Evolutionary conservation across 2,113 vertebrate species (phyloP).

Genomic region (Ictalurus punctatus): DNA sequence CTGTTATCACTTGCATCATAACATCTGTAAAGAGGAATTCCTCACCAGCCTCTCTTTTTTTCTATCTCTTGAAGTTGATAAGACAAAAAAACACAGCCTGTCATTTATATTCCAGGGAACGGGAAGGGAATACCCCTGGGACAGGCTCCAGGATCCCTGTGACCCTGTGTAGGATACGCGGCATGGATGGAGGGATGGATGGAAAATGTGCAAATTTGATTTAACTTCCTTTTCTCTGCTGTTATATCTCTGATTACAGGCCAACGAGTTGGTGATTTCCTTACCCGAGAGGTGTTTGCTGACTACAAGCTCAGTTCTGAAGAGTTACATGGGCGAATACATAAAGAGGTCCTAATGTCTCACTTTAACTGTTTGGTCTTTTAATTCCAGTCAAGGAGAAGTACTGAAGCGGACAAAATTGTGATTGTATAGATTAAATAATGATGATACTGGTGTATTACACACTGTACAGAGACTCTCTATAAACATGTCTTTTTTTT

Average conservation of each 20-base stretch:
- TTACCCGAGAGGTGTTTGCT: slow-evolving; percentile 89
- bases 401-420: neutral
- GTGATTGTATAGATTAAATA: neutral
- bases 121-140: no score
- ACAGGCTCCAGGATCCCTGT: no score
- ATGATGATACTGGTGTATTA: neutral
- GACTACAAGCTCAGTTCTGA: slow-evolving; percentile 82
- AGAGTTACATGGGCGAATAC: slow-evolving; percentile 80
- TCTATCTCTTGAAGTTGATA: neutral
- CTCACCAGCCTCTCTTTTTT: neutral
- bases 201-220: neutral
- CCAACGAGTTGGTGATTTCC: slow-evolving; percentile 81
- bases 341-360: slow-evolving; percentile 73
- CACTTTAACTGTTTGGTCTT: neutral
- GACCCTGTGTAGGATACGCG: no score
- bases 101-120: neutral
- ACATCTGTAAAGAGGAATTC: neutral
- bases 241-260: slow-evolving; percentile 65
- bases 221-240: neutral
- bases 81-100: neutral
- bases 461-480: neutral
- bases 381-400: slow-evolving; percentile 4
- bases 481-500: neutral
- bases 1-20: neutral
- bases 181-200: neutral